Evolutionary conservation across 2,797 vertebrate species (phyloP).

Genomic region (Thunnus albacares): DNA sequence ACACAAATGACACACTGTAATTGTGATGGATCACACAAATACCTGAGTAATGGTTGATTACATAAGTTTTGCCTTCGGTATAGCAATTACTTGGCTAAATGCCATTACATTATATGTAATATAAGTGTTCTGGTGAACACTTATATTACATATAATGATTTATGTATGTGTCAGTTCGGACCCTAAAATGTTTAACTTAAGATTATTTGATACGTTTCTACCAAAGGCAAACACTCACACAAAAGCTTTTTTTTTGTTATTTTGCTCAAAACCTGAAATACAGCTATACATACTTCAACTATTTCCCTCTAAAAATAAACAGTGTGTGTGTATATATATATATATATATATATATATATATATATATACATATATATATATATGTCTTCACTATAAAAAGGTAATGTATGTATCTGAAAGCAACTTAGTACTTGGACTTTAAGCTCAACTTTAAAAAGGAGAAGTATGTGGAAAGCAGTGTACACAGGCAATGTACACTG

Average conservation of each 20-base stretch:
- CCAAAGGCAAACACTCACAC: not conserved
- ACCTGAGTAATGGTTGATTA: not conserved
- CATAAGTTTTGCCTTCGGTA: constrained; percentile 7
- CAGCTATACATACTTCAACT: not conserved
- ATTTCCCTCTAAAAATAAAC: not conserved
- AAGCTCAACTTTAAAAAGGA: not conserved
- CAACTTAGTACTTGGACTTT: not conserved
- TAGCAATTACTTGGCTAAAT: not conserved
- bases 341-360: too few species aligned
- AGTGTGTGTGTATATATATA: too few species aligned
- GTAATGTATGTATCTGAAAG: not conserved
- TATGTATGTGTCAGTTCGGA: not conserved
- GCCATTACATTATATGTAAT: not conserved
- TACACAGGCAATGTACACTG: not conserved
- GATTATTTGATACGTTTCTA: too few species aligned
- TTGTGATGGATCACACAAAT: not conserved
- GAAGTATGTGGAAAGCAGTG: not conserved
- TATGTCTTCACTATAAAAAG: not conserved
- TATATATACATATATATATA: not conserved
- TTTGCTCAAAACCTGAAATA: not conserved
- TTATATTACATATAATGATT: too few species aligned
- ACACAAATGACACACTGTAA: not conserved
- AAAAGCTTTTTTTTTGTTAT: not conserved
- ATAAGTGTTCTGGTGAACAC: too few species aligned
- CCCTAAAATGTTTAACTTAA: not conserved